Conservation (phyloP, 2,888 invertebrate species). For the Polyommatus iphigenia region DNA sequence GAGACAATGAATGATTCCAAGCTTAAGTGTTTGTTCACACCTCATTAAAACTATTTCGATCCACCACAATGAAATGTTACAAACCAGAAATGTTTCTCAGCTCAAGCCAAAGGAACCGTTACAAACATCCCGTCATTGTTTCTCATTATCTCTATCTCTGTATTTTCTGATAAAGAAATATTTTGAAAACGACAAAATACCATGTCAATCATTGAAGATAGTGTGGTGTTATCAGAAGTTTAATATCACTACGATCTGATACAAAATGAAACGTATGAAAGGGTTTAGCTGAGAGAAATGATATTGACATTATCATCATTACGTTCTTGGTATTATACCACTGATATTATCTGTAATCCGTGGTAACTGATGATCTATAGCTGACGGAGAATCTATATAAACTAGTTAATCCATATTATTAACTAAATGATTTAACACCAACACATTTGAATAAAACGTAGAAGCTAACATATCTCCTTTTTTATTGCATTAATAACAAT, state of each 20-base stretch:
- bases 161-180: constrained; percentile 17
- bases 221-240: constrained; percentile 3
- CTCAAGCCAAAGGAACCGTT: background rate
- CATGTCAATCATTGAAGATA: constrained; percentile 23
- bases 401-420: too few species aligned
- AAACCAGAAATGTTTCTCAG: background rate
- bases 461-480: too few species aligned
- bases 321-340: background rate
- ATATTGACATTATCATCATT: constrained; percentile 19
- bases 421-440: too few species aligned
- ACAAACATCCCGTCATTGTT: background rate
- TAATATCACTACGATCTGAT: constrained; percentile 23
- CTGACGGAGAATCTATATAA: background rate
- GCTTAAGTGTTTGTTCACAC: background rate
- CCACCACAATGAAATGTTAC: background rate
- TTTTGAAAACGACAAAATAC: constrained; percentile 21
- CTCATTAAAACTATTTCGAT: constrained; percentile 21
- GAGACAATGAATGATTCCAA: constrained; percentile 5
- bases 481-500: too few species aligned
- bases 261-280: background rate
- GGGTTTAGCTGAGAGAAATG: background rate
- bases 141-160: background rate
- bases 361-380: background rate
- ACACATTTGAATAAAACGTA: too few species aligned
- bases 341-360: background rate